These are phyloP conservation scores for Drosophila orena DNA, from an alignment of 1,140 invertebrate species.

Conservation along the genomic window DNA sequence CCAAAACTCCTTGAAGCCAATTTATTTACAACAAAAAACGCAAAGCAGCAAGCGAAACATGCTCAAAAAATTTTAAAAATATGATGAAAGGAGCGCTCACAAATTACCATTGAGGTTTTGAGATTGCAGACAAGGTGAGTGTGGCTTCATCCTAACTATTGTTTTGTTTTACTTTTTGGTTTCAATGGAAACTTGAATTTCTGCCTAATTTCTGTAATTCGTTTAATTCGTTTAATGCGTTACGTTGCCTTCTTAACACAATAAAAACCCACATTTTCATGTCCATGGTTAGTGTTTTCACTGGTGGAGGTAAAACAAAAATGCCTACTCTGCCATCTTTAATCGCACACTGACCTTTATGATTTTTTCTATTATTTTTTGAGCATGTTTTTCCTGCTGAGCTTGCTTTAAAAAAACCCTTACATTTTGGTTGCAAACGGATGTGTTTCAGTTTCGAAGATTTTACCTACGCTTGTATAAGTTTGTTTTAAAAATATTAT, in stretches of 20 bases:
- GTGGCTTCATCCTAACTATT: constrained; percentile 43
- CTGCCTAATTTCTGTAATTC: constrained; percentile 13
- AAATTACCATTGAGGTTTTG: constrained; percentile 32
- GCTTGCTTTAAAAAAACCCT: constrained; percentile 42
- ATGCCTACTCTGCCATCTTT: constrained; percentile 31
- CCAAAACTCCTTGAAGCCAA: constrained; percentile 34
- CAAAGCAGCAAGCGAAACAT: constrained; percentile 57
- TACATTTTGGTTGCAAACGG: constrained; percentile 47
- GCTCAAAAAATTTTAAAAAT: constrained; percentile 44
- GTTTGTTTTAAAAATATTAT: background rate
- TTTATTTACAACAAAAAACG: constrained; percentile 45
- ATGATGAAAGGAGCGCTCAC: constrained; percentile 17
- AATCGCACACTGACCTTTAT: constrained; percentile 30
- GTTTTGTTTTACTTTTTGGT: constrained; percentile 17
- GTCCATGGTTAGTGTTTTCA: constrained; percentile 10
- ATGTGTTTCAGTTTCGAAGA: constrained; percentile 18
- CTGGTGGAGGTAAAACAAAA: constrained; percentile 34
- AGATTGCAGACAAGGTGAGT: constrained; percentile 67
- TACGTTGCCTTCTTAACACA: constrained; percentile 46
- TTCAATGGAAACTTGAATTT: constrained; percentile 15
- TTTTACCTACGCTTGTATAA: background rate
- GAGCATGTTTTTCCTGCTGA: constrained; percentile 72
- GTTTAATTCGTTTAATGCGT: constrained; percentile 43
- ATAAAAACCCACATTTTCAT: constrained; percentile 28
- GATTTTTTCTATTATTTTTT: constrained; percentile 10